Evolutionary conservation across 1,140 invertebrate genomes (phyloP), one percentile per base, ranked within the genome.

Genomic region (Calycopis cecrops): DNA sequence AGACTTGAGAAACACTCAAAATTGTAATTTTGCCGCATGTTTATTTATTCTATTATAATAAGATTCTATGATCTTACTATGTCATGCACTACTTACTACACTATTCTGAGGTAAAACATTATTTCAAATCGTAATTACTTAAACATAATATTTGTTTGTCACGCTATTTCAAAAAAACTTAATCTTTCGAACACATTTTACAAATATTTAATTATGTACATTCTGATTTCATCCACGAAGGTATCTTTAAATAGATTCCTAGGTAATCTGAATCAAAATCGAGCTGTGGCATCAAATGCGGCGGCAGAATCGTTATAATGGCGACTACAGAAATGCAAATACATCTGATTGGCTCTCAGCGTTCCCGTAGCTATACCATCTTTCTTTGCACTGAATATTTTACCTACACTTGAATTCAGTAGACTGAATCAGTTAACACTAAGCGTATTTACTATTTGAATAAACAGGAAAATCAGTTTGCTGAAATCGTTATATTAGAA

Each of bases 291-390:
- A 59, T 71, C 60, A 63, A 66, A 65, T 60, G 65, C 56, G 57
- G 52, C 59, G 67, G 51, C 53, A 62, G 60, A 69, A 65, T 65
- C 69, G 49, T 61, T 62, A 66, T 72, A 74, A 68, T 73, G 65
- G 63, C 61, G 62, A 72, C 69, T 75, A 71, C 70, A 69, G 64
- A 76, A 76, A 75, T 72, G 69, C 67, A 80, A 80, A 80, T 78
- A 78, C 57, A 69, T 63, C 64, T 78, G 73, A 80, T 78, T 78
- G 71, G 68, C 59, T 67, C 63, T 60, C 65, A 54, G 63, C 60
- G 53, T 62, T 60, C n/a, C n/a, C 61, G 55, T 56, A 62, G 58
- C 65, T 53, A 56, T 66, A 66, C 62, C 67, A 68, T 55, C 63
- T 65, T 67, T 63, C 63, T 68, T 67, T 63, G 48, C 60, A 50